Conservation (phyloP, 2,113 vertebrate species). For the Coregonus clupeaformis region DNA sequence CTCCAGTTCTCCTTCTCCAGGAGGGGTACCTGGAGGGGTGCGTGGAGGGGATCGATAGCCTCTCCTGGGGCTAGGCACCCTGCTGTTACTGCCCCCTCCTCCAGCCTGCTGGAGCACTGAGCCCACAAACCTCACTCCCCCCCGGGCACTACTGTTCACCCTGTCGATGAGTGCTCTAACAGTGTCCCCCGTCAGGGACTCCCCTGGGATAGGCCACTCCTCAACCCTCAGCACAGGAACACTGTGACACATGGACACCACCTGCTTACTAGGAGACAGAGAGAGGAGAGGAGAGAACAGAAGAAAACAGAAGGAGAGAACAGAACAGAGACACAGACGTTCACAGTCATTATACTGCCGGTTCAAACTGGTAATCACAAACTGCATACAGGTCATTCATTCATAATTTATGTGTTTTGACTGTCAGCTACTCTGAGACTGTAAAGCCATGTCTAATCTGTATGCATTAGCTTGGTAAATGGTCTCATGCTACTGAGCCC, state of each 20-base stretch:
- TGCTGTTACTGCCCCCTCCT: slow-evolving; percentile 58
- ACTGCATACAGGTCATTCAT: too few relatives aligned
- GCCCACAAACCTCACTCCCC: slow-evolving; percentile 87
- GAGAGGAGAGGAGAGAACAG: too few relatives aligned
- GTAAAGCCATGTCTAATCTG: background rate
- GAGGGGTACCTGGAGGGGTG: slow-evolving; percentile 61
- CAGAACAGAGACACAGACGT: background rate
- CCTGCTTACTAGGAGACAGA: slow-evolving; percentile 67
- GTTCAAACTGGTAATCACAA: too few relatives aligned
- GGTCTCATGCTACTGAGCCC: background rate
- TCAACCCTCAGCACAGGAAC: slow-evolving; percentile 87
- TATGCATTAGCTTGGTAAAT: background rate
- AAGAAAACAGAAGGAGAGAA: background rate
- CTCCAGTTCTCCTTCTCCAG: slow-evolving; percentile 62
- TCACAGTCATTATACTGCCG: background rate
- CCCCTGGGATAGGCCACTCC: slow-evolving; percentile 85
- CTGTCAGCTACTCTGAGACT: too few relatives aligned
- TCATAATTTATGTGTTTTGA: too few relatives aligned
- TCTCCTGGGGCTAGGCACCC: slow-evolving; percentile 66
- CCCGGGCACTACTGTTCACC: slow-evolving; percentile 86
- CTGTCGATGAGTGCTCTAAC: slow-evolving; percentile 87
- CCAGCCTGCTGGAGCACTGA: slow-evolving; percentile 82
- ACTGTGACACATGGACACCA: slow-evolving; percentile 77
- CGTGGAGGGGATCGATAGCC: slow-evolving; percentile 64
- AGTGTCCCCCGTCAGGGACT: slow-evolving; percentile 81